Evolutionary conservation across 37 sponge, comb jelly and placozoan species (phyloP).

Genomic region (Eunapius fragilis): DNA sequence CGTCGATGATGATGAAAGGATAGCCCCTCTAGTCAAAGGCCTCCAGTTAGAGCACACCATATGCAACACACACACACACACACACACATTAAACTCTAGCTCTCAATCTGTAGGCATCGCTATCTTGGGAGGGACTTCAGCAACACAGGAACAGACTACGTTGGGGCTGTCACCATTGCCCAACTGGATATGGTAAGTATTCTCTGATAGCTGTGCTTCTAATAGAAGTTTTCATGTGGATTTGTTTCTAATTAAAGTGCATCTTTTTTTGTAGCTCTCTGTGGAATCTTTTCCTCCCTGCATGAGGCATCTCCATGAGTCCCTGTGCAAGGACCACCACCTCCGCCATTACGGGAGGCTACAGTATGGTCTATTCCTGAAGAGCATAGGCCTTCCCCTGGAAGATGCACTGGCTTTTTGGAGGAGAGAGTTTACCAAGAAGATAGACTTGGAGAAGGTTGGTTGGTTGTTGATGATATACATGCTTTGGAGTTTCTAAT

Average conservation of each 20-base stretch:
- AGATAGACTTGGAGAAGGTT: slow-evolving; percentile 89
- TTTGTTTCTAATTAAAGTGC: background rate
- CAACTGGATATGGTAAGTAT: slow-evolving; percentile 50
- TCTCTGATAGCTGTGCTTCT: background rate
- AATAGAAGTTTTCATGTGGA: background rate
- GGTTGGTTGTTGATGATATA: background rate
- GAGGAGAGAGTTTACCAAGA: slow-evolving; percentile 83
- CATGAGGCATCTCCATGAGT: slow-evolving; percentile 89
- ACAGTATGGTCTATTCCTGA: slow-evolving; percentile 96
- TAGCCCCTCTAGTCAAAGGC: slow-evolving; percentile 56
- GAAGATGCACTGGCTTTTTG: slow-evolving; percentile 90
- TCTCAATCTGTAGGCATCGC: slow-evolving; percentile 36
- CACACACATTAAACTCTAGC: background rate
- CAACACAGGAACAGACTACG: slow-evolving; percentile 17
- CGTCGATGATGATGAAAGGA: slow-evolving; percentile 89
- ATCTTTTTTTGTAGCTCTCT: slow-evolving; percentile 51
- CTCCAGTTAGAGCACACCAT: slow-evolving; percentile 24
- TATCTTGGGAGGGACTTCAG: slow-evolving; percentile 65
- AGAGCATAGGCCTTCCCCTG: slow-evolving; percentile 79
- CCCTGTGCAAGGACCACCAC: slow-evolving; percentile 87
- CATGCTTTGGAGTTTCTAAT: background rate
- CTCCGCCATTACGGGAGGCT: slow-evolving; percentile 88
- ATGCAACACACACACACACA: background rate
- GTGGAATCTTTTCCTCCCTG: slow-evolving; percentile 91
- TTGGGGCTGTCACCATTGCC: slow-evolving; percentile 38